Evolutionary conservation across 2,888 invertebrate species (phyloP), one percentile per base, ranked within the genome.

Genomic region (Taenaris catops): DNA sequence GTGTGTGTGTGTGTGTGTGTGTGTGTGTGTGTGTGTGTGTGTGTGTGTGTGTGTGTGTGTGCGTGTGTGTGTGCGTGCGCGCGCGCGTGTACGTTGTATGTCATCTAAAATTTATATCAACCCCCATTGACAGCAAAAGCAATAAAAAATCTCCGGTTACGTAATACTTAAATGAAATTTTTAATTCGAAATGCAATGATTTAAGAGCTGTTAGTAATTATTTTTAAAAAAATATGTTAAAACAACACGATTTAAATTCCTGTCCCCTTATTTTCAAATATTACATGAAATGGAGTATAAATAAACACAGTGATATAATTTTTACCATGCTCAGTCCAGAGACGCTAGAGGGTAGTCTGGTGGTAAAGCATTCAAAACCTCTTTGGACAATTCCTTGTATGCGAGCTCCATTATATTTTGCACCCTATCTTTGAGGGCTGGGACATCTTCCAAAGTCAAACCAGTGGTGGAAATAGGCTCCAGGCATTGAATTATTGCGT

Each of bases 391-490:
- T 39, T 83, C 81, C 44, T 81, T 75, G 58, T 88, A 88, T 0
- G 74, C 75, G 16, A 73, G 64, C 41, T 80, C 78, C 89, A 89
- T 89, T 11, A 72, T 60, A 36, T 70, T 65, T 10, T 83, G 76
- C 0, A 88, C 81, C 41, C 71, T 75, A 21, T 66, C 65, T 37
- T 87, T 87, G 16, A 90, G 64, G 7, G 75, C 76, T 0, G 86
- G 84, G 1, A 89, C 78, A 46, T 89, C 88, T 1, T 83, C 75
- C 62, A 79, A 70, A 0, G 74, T 80, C 18, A 88, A 55, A 1
- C 88, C 87, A 11, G 59, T 62, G 0, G 89, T 90, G 0, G 88
- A 70, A 12, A 89, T 71, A 5, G 89, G 86, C 10, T 89, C 88
- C 41, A 90, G 58, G 33, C 88, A 87, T 44, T 87, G 88, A 40